These are phyloP conservation scores for Lontra canadensis DNA, from an alignment of 2,113 vertebrate genomes.

Conservation along the genomic window DNA sequence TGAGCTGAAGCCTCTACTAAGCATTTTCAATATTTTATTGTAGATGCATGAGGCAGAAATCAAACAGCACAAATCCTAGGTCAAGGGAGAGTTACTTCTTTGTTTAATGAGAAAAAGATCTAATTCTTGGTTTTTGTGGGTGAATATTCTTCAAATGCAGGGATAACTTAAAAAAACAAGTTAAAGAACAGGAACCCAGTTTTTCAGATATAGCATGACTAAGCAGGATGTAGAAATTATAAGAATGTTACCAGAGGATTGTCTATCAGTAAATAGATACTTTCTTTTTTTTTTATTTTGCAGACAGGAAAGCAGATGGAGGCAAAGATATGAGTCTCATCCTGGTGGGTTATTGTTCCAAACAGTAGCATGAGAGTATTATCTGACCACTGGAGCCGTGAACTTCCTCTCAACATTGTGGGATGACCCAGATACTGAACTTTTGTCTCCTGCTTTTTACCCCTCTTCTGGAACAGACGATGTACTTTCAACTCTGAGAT, in stretches of 20 bases:
- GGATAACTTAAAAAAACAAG: not conserved
- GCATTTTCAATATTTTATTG: constrained; percentile 1
- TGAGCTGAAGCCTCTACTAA: not conserved
- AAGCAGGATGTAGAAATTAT: constrained; percentile 30
- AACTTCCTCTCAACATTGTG: not conserved
- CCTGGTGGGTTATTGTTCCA: not conserved
- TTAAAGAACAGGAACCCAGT: not conserved
- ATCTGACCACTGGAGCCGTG: not conserved
- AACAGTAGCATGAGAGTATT: not conserved
- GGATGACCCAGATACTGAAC: constrained; percentile 39
- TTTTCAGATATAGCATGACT: not conserved
- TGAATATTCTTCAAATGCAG: not conserved
- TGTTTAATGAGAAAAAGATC: not conserved
- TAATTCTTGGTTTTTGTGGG: not conserved
- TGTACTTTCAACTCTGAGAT: not conserved
- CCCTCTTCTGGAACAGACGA: not conserved
- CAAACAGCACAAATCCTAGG: not conserved
- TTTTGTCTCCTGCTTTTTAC: not conserved
- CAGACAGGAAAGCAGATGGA: constrained; percentile 57
- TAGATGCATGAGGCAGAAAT: constrained; percentile 30
- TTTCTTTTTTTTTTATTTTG: constrained; percentile 19
- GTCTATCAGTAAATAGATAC: not conserved
- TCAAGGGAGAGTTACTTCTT: not conserved
- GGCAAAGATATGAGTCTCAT: constrained; percentile 5
- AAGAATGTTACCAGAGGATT: not conserved